Evolutionary conservation across 2,113 vertebrate species (phyloP), one percentile per base, ranked within the genome.

Genomic region (Atherinomorus stipes): DNA sequence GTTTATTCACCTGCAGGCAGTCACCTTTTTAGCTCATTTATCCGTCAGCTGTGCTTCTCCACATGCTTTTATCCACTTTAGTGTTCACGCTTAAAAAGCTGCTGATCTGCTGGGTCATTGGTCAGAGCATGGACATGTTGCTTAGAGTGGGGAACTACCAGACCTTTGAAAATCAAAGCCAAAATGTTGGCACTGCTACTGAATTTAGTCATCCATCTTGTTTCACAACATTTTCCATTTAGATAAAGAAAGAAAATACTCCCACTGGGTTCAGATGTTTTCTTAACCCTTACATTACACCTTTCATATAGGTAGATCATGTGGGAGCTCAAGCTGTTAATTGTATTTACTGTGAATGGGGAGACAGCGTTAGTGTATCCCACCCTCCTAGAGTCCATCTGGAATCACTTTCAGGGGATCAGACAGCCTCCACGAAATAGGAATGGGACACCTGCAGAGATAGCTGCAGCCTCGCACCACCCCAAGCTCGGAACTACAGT

Each of bases 351-450:
- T 86, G 84, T 88, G 91, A 91, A 80, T 85, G 78, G 70, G 68
- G 19, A 82, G 86, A 76, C 44, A 11, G 78, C 61, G 84, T 52
- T 60, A 81, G 72, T 83, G 75, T 80, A 90, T 91, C 88, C 86
- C 89, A 84, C 87, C 87, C 89, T 87, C 70, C 76, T 61, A 47
- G 51, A 75, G 61, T 66, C 80, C 93, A 94, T 94, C 90, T 94
- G 93, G 92, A 91, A 91, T 82, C 87, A 90, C 89, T 94, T 91
- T 83, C 71, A 70, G 63, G 83, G 91, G 86, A 90, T 94, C 87
- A 91, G 86, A 83, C 74, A 60, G 85, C 74, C 91, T 90, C 84
- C 84, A 92, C 75, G 70, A 70, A 92, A 88, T 57, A 80, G 90
- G 83, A 91, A 86, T 69, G 76, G 78, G 89, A 90, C 91, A 91